phyloP scores from a whole-genome alignment of 2,888 invertebrate genomes.

The Maniola hyperantus region DNA sequence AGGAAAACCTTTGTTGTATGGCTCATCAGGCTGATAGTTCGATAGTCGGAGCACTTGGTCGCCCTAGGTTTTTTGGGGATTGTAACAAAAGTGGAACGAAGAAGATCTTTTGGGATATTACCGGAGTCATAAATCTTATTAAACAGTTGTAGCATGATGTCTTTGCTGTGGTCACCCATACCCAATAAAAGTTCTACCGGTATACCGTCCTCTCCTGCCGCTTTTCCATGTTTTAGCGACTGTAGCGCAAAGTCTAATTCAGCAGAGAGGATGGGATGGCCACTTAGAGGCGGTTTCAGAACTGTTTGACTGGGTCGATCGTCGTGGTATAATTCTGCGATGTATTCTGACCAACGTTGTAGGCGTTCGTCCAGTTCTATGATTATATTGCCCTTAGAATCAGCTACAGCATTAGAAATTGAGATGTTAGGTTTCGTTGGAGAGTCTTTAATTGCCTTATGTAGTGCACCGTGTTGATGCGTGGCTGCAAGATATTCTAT shows the following conservation, averaged over 20 bases:
- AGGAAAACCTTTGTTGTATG: too few species aligned
- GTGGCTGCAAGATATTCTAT: background rate
- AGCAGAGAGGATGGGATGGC: background rate
- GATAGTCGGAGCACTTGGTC: background rate
- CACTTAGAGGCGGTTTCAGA: background rate
- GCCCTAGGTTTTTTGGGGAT: conserved; percentile 5
- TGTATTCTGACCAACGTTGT: background rate
- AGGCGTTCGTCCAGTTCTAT: background rate
- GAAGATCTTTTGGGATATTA: background rate
- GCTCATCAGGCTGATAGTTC: background rate
- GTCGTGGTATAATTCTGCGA: background rate
- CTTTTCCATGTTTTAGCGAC: background rate
- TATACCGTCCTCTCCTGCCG: background rate
- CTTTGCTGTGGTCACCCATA: background rate
- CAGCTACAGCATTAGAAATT: background rate
- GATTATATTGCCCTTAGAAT: background rate
- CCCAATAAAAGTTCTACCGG: background rate
- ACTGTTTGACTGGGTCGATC: background rate
- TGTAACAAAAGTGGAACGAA: background rate
- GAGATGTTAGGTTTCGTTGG: background rate
- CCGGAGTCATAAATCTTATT: background rate
- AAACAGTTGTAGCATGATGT: background rate
- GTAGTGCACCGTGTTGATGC: background rate
- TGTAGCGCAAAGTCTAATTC: too few species aligned
- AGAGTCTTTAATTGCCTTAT: background rate